Percentiles rank a stretch among this genome's conserved stretches.
Conservation (phyloP, 2,113 vertebrate genomes). For the Ornithorhynchus anatinus region DNA sequence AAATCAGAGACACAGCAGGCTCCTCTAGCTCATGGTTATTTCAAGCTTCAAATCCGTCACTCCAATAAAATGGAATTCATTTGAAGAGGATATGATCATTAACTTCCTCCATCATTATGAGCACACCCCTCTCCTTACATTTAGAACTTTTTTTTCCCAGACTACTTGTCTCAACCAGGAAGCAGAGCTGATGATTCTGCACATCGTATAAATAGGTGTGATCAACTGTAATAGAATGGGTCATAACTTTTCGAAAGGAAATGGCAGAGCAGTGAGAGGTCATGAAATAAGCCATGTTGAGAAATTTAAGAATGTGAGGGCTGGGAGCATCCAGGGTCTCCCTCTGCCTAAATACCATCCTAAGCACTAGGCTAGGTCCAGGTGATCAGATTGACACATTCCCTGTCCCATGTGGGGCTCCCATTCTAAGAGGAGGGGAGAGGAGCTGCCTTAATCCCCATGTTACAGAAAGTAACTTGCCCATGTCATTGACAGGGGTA, state of each 20-base stretch:
- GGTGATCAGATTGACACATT: too few relatives aligned
- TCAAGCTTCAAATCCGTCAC: not conserved
- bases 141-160: not conserved
- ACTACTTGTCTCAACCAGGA: slow-evolving; percentile 15
- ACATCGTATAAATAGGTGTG: not conserved
- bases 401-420: too few relatives aligned
- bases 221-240: not conserved
- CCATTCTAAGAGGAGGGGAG: too few relatives aligned
- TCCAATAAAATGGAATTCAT: slow-evolving; percentile 29
- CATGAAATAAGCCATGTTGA: not conserved
- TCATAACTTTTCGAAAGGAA: not conserved
- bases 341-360: too few relatives aligned
- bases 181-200: not conserved
- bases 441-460: too few relatives aligned
- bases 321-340: not conserved
- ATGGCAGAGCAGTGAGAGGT: not conserved
- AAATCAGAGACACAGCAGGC: not conserved
- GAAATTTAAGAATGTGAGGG: not conserved
- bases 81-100: slow-evolving; percentile 18
- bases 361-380: too few relatives aligned
- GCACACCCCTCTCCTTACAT: slow-evolving; percentile 24
- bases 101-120: slow-evolving; percentile 23
- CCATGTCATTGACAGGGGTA: too few relatives aligned
- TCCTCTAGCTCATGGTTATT: slow-evolving; percentile 21
- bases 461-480: too few relatives aligned